Base-by-base conservation (phyloP, 1,140 invertebrate genomes). In the Temnothorax curvispinosus region DNA sequence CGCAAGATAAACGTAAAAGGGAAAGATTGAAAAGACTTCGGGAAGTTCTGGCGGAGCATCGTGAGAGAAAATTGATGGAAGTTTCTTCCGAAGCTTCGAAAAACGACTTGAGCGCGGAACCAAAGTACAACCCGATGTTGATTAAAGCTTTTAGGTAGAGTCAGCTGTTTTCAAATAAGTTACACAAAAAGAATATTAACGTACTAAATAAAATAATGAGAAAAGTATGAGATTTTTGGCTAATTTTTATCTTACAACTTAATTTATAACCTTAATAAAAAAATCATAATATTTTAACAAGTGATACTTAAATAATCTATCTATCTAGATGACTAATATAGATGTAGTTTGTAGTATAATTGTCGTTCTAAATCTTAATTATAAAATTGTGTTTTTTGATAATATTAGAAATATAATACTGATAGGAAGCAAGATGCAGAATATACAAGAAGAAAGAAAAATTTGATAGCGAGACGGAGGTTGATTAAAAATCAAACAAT, bases 361-460 rank as follows among this genome's bases (percentile, higher is more conserved):
- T 18, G 5, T 38, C 11, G 52, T 41, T 11, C 18, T 4, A 27
- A 21, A 18, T 21, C 0, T 41, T n/a, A 38, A 54, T 35, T 44
- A 54, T 13, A 50, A 35, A 88, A 7, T 18, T n/a, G 3, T 58
- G 2, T 77, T 88, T 89, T 6, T 44, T 0, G 21, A 27, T 27
- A 44, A 27, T 27, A 27, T 27, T 27, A 27, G 27, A 27, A 27
- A 27, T 27, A 1, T 27, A 27, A 27, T 9, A 44, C 21, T 38
- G 5, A 58, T 67, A 95, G 95, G 65, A 77, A 93, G 38, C 90
- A 92, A 69, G 94, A 95, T 81, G 78, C 93, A 62, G 81, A 93
- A 52, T 95, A 90, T 69, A 88, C 93, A 11, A 86, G 91, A 56
- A 95, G 88, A 80, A 92, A 90, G 62, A 92, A 76, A 86, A 74